These are phyloP conservation scores for Oreochromis spilurus DNA, from an alignment of 2,113 vertebrate species.

Conservation along the genomic window DNA sequence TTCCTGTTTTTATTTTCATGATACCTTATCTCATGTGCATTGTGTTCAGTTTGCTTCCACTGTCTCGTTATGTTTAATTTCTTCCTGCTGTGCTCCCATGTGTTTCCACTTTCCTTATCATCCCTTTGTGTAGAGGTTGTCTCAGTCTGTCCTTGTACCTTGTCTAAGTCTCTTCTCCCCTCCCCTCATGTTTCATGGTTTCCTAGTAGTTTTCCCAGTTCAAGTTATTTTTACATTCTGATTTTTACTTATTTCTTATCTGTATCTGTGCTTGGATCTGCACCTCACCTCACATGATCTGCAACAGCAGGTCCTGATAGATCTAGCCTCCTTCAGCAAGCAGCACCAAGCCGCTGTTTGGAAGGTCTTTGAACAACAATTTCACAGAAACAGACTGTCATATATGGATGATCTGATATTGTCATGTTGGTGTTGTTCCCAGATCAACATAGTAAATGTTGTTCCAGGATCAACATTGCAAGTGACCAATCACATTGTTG, in stretches of 20 bases:
- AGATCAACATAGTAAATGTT: too few species aligned
- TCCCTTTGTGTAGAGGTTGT: not conserved
- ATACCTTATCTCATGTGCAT: too few species aligned
- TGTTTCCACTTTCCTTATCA: too few species aligned
- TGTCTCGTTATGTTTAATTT: too few species aligned
- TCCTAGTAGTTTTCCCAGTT: not conserved
- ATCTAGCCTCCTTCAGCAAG: accelerated
- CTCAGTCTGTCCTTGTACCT: not conserved
- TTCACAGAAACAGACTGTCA: not conserved
- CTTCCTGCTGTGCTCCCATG: too few species aligned
- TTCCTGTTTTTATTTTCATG: too few species aligned
- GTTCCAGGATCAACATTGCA: too few species aligned
- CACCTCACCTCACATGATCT: not conserved
- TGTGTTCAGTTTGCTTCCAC: too few species aligned
- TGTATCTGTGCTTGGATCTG: accelerated
- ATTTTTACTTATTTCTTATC: not conserved
- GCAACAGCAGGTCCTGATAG: not conserved
- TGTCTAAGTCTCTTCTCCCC: not conserved
- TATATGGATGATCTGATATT: too few species aligned
- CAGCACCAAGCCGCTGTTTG: accelerated
- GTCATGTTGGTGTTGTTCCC: too few species aligned
- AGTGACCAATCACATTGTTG: too few species aligned
- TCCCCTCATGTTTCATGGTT: not conserved
- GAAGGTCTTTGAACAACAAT: not conserved
- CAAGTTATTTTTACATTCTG: accelerated